Percentiles rank a stretch among this genome's conserved stretches.
Evolutionary conservation across 53 echinoderm and acorn worm species (phyloP).

Genomic region (Arbacia lixula): DNA sequence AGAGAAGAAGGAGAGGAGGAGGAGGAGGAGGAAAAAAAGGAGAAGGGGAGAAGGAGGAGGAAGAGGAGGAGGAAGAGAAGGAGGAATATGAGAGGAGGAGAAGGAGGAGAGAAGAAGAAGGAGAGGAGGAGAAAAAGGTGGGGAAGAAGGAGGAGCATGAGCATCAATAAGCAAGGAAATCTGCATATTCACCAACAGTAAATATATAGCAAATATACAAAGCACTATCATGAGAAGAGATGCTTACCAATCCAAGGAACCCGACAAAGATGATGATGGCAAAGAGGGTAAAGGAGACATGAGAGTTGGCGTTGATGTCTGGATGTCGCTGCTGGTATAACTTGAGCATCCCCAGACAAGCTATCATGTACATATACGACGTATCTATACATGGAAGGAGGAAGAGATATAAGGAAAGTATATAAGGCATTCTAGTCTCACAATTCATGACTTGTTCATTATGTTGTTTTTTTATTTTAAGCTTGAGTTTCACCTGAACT

Average conservation of each 20-base stretch:
- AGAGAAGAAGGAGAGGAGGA: background rate
- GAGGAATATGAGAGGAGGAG: background rate
- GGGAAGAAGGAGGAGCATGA: background rate
- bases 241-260: conserved; percentile 93
- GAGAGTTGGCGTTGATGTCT: conserved; percentile 92
- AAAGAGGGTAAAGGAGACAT: conserved; percentile 80
- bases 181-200: background rate
- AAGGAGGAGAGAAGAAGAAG: background rate
- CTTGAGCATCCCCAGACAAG: conserved; percentile 93
- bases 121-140: background rate
- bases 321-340: conserved; percentile 95
- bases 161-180: background rate
- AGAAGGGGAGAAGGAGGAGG: background rate
- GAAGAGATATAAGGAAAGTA: too few species aligned
- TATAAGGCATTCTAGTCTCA: too few species aligned
- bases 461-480: too few species aligned
- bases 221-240: too few species aligned
- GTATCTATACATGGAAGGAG: too few species aligned
- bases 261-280: conserved; percentile 86
- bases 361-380: conserved; percentile 96
- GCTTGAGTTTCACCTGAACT: too few species aligned
- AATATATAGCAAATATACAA: background rate
- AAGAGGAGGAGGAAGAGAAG: background rate
- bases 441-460: too few species aligned
- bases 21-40: background rate